Evolutionary conservation across 2,888 invertebrate genomes (phyloP).

Genomic region (Acrocyrtus sp.): DNA sequence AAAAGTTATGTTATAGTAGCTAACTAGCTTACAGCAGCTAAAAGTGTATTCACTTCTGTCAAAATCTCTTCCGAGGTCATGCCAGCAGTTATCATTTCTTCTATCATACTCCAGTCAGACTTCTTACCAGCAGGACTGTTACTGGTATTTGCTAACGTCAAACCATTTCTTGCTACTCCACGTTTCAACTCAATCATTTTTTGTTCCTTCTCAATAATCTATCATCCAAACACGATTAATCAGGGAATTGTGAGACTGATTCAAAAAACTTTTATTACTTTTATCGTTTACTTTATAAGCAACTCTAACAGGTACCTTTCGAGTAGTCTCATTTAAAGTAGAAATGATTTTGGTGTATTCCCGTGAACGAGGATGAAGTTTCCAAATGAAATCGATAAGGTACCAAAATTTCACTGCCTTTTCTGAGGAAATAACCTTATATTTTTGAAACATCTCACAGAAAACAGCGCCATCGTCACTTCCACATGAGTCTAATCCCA

Average conservation of each 20-base stretch:
- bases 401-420: background rate
- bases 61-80: slow-evolving; percentile 18
- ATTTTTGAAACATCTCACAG: slow-evolving; percentile 13
- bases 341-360: slow-evolving; percentile 4
- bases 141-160: background rate
- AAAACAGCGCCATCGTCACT: background rate
- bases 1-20: too few species aligned
- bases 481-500: slow-evolving; percentile 17
- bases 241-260: background rate
- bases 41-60: slow-evolving; percentile 11
- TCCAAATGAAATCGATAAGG: slow-evolving; percentile 20
- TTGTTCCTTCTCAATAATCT: slow-evolving; percentile 1
- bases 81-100: slow-evolving; percentile 11
- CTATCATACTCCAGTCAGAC: slow-evolving; percentile 14
- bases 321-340: slow-evolving; percentile 5
- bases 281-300: background rate
- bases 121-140: background rate
- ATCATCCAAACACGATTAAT: background rate
- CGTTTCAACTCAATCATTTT: background rate
- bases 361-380: slow-evolving; percentile 13
- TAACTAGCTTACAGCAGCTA: slow-evolving; percentile 8
- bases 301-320: slow-evolving; percentile 3
- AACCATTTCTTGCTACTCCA: background rate
- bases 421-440: slow-evolving; percentile 9
- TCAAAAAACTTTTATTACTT: background rate